These are phyloP conservation scores for Eupsittula cactorum DNA, from an alignment of 2,113 vertebrate species.

Conservation along the genomic window DNA sequence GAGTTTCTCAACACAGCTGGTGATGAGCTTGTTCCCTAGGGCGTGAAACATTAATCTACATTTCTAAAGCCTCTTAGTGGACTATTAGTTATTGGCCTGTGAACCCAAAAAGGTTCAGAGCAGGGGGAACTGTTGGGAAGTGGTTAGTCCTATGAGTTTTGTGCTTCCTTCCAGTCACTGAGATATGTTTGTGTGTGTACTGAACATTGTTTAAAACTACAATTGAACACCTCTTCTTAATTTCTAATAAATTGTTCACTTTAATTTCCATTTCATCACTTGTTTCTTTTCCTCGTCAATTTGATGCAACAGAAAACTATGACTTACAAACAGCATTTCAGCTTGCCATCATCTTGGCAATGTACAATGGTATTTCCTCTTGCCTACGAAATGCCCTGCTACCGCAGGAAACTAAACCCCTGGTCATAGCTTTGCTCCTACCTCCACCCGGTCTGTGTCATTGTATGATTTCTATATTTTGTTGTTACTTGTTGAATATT, in stretches of 20 bases:
- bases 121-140: background rate
- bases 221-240: background rate
- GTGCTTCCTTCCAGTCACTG: background rate
- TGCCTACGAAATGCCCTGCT: background rate
- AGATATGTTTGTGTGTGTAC: background rate
- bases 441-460: background rate
- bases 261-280: background rate
- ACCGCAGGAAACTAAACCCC: background rate
- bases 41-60: constrained; percentile 60
- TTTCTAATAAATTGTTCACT: background rate
- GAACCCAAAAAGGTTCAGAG: constrained; percentile 7
- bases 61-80: constrained; percentile 62
- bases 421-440: background rate
- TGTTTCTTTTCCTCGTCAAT: background rate
- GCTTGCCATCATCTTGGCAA: background rate
- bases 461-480: background rate
- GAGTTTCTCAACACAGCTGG: constrained; percentile 12
- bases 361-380: background rate
- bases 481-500: background rate
- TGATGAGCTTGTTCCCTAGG: constrained; percentile 63
- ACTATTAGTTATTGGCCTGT: background rate
- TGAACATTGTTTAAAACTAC: background rate
- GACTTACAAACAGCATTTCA: background rate
- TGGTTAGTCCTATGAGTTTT: background rate
- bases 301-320: background rate